Evolutionary conservation across 2,113 vertebrate genomes (phyloP), one percentile per base, ranked within the genome.

Genomic region (Gambusia holbrooki): DNA sequence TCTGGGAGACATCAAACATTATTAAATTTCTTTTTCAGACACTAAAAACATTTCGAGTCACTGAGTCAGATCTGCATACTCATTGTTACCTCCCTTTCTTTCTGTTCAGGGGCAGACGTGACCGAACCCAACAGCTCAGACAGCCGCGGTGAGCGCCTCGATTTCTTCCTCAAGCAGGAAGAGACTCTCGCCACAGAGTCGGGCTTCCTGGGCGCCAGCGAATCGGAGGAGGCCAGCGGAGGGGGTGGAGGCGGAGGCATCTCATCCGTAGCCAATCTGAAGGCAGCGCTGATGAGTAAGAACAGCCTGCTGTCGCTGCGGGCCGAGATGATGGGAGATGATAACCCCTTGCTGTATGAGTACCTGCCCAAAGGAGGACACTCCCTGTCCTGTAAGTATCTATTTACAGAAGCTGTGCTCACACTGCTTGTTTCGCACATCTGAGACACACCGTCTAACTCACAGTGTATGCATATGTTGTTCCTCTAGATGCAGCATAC

Each of bases 261-360:
- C 25, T 92, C 96, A 1, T 96, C 96, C 0, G 97, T 99, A 6
- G 96, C 97, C 90, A 98, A 97, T 92, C 94, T 99, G 91, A 96
- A 98, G 0, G 97, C 97, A 0, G 98, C 98, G 0, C 96, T 99
- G 87, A 95, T 98, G 96, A 99, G 97, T 69, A 99, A 99, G 94
- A 98, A 98, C 95, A 99, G 97, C 88, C 90, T 99, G 93, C 92
- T 99, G 91, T 98, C 98, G 0, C 94, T 99, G 89, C 97, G 98
- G 82, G 96, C 97, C 1, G 97, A 98, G 83, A 91, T 97, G 94
- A 95, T 98, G 74, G 96, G 96, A 69, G 97, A 99, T 15, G 97
- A 98, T 71, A 97, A 96, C 93, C 95, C 96, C 27, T 94, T 99
- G 89, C 96, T 99, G 69, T 97, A 97, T 40, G 97, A 99, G 92